These are phyloP conservation scores for Rhinogobio ventralis DNA, from an alignment of 2,797 vertebrate genomes.

Conservation along the genomic window DNA sequence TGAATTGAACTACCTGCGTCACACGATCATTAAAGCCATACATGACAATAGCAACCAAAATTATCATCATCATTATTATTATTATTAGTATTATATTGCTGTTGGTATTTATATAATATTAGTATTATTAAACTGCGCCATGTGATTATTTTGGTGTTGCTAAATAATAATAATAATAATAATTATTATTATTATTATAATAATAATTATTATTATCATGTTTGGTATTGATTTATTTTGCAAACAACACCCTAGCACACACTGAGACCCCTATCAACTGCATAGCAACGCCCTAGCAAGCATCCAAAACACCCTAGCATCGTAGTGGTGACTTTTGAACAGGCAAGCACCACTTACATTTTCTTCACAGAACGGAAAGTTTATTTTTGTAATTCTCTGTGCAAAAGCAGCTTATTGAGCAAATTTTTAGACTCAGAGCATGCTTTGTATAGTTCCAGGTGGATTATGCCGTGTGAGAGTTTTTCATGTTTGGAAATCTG, in stretches of 20 bases:
- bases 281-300: neutral
- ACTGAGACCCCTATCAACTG: neutral
- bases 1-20: neutral
- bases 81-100: neutral
- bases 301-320: neutral
- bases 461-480: neutral
- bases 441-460: neutral
- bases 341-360: neutral
- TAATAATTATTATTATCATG: neutral
- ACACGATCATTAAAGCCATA: neutral
- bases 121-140: neutral
- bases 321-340: neutral
- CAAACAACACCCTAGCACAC: neutral
- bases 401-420: neutral
- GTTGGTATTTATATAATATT: neutral
- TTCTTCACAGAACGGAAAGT: neutral
- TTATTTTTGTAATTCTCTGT: slow-evolving; percentile 10
- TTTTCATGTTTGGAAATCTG: slow-evolving; percentile 5
- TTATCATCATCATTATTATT: neutral
- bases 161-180: neutral
- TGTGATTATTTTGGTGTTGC: neutral
- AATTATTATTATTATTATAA: no score
- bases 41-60: no score
- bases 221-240: no score
- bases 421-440: neutral